Percentiles rank a stretch among this genome's conserved stretches.
phyloP scores from a whole-genome alignment of 2,797 vertebrate species.

The Acanthurus tractus region DNA sequence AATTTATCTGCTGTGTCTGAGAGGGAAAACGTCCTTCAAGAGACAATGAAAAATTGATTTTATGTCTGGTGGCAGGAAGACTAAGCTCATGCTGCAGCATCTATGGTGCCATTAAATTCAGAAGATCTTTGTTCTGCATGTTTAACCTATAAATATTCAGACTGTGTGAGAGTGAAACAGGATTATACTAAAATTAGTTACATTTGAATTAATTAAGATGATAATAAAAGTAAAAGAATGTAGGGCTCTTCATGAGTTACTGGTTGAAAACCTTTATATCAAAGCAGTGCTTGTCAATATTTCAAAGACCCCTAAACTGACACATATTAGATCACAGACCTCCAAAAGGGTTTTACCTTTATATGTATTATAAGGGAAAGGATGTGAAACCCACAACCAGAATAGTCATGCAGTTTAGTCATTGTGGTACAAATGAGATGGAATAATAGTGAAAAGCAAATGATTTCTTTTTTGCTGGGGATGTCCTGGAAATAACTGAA shows the following conservation, averaged over 20 bases:
- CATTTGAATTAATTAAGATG: not conserved
- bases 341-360: too few relatives aligned
- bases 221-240: not conserved
- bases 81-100: constrained; percentile 19
- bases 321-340: too few relatives aligned
- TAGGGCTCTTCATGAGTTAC: not conserved
- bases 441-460: too few relatives aligned
- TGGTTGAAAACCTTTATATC: too few relatives aligned
- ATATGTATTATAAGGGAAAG: too few relatives aligned
- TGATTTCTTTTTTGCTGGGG: too few relatives aligned
- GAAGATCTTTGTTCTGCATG: not conserved
- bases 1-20: constrained; percentile 48
- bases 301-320: too few relatives aligned
- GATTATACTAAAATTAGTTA: not conserved
- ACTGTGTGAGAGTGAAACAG: not conserved
- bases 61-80: constrained; percentile 24
- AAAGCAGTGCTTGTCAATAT: too few relatives aligned
- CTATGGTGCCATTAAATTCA: not conserved
- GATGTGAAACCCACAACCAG: not conserved
- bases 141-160: not conserved
- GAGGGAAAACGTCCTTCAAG: constrained; percentile 61
- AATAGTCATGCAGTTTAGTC: too few relatives aligned
- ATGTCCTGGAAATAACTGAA: too few relatives aligned
- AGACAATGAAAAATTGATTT: constrained; percentile 60
- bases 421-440: too few relatives aligned